Evolutionary conservation across 2,797 vertebrate species (phyloP).

Genomic region (Scleropages formosus): DNA sequence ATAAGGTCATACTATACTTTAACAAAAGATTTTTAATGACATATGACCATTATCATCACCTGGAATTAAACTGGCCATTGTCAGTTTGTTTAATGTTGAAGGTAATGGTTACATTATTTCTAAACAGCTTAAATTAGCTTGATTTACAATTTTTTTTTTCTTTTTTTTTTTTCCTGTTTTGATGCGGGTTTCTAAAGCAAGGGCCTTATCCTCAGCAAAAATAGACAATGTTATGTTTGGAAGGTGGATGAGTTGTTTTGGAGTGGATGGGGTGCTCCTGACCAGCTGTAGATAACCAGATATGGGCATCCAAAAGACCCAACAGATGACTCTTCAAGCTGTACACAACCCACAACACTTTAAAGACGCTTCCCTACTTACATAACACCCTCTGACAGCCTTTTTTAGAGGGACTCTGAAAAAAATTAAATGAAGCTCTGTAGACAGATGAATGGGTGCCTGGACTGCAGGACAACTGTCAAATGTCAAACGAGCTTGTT

Average conservation of each 20-base stretch:
- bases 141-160: neutral
- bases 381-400: too few species aligned
- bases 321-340: too few species aligned
- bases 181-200: neutral
- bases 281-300: too few species aligned
- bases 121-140: neutral
- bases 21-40: neutral
- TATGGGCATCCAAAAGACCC: too few species aligned
- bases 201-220: too few species aligned
- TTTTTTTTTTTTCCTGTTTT: neutral
- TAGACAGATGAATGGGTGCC: neutral
- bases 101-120: neutral
- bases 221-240: too few species aligned
- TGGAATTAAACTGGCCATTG: neutral
- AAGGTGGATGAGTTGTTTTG: too few species aligned
- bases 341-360: too few species aligned
- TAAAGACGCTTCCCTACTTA: too few species aligned
- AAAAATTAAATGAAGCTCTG: neutral
- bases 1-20: neutral
- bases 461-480: neutral
- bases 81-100: neutral
- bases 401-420: too few species aligned
- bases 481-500: constrained; percentile 7
- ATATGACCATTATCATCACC: neutral
- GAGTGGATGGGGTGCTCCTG: too few species aligned